phyloP scores from a whole-genome alignment of 2,797 vertebrate species.

The Siniperca undulata region DNA sequence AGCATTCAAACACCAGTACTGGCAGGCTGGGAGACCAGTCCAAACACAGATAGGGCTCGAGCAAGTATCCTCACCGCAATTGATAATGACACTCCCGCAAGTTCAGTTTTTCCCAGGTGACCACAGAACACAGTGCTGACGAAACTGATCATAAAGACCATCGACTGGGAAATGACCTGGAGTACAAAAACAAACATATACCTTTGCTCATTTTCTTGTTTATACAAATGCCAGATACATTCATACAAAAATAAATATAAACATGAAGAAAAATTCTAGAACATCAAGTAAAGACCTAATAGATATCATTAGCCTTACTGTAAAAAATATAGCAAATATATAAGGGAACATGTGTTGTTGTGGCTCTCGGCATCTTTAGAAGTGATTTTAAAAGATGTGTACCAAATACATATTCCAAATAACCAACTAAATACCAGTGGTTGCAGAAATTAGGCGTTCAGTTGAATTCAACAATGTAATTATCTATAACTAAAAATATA shows the following conservation, averaged over 20 bases:
- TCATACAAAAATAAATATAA: not conserved
- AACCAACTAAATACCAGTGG: not conserved
- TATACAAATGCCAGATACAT: not conserved
- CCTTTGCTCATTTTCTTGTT: not conserved
- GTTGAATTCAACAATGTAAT: not conserved
- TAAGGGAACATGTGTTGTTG: not conserved
- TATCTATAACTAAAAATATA: not conserved
- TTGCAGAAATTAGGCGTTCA: not conserved
- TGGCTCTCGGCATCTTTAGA: not conserved
- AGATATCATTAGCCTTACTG: not conserved
- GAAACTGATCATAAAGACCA: conserved; percentile 87
- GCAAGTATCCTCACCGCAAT: conserved; percentile 82
- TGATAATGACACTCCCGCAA: conserved; percentile 88
- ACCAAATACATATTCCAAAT: not conserved
- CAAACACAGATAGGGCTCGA: not conserved
- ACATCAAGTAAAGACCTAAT: not conserved
- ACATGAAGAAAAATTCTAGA: not conserved
- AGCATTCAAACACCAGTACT: not conserved
- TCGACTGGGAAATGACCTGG: conserved; percentile 89
- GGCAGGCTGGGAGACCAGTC: not conserved
- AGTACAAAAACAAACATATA: conserved; percentile 17
- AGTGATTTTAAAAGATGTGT: not conserved
- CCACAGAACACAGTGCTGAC: conserved; percentile 93
- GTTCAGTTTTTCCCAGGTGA: conserved; percentile 89
- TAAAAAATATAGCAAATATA: not conserved